Base-by-base conservation (phyloP, 2,797 vertebrate genomes). In the Leptoclinus maculatus region DNA sequence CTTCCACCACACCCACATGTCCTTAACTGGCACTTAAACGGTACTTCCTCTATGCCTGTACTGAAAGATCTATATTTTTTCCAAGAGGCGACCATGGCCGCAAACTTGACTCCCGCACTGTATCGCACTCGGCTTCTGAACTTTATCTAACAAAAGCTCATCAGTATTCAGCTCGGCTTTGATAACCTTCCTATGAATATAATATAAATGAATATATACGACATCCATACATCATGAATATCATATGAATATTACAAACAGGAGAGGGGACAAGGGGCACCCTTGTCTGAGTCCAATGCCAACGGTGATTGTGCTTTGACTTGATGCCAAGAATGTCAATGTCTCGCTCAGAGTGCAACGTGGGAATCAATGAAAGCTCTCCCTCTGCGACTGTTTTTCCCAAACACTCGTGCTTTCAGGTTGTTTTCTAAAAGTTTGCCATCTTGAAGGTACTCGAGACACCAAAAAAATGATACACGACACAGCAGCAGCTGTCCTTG, bases 211-310 rank as follows among this genome's bases (percentile, higher is more conserved):
- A 66, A 78, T 63, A 59, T 36, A 70, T 56, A n/a, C n/a, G 8
- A 68, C 38, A 34, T 51, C 45, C 13, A 43, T 65, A 62, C 21
- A 51, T 39, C 11, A 43, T 32, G 60, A 60, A 76, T 82, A 41
- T 65, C 51, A 74, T 53, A 63, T 77, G 16, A 62, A 76, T 80
- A 72, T 73, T 69, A 29, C 21, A 58, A 74, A 56, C 59, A 60
- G 59, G 12, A 62, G 64, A 68, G 66, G 36, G 67, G 53, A 79
- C 27, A 29, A 39, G 11, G 21, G 25, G 29, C 8, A 4, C n/a
- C n/a, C 23, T 43, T 65, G 16, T 73, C 23, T 4, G 66, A 54
- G 38, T 64, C 21, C 27, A 49, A 0, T 54, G 23, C 53, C 43
- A 43, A 56, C 16, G 7, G 13, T 32, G 27, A 32, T 32, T 57